Percentiles rank a stretch among this genome's conserved stretches.
These are phyloP conservation scores for Meloidogyne floridensis DNA, from an alignment of 1,140 invertebrate species.

Conservation along the genomic window DNA sequence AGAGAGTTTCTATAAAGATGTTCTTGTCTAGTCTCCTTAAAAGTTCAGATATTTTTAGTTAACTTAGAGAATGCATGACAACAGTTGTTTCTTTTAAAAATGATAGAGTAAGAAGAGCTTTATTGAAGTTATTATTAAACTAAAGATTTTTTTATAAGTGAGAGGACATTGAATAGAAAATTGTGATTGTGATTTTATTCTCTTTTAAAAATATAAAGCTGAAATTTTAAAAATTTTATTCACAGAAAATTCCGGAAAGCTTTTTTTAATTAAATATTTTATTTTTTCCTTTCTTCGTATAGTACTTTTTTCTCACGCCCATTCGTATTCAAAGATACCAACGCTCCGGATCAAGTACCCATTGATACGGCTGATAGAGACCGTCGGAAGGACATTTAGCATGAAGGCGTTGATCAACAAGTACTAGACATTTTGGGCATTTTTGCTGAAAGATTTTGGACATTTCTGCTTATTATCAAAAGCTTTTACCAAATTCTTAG, in stretches of 20 bases:
- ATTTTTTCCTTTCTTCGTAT: not conserved
- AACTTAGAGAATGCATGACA: too few species aligned
- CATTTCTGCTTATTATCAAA: not conserved
- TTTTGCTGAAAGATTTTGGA: conserved; percentile 36
- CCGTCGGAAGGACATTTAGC: conserved; percentile 35
- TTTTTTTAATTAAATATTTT: not conserved
- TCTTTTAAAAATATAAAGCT: too few species aligned
- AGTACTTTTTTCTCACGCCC: not conserved
- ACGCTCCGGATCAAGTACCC: conserved; percentile 22
- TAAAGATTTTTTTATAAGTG: too few species aligned
- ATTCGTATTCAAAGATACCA: conserved; percentile 20
- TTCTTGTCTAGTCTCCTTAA: not conserved
- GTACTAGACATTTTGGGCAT: conserved; percentile 41
- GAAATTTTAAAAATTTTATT: too few species aligned
- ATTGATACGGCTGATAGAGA: conserved; percentile 27
- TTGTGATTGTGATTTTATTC: too few species aligned
- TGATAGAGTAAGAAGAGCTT: too few species aligned
- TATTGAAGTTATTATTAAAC: too few species aligned
- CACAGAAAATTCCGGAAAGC: not conserved
- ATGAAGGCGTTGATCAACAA: conserved; percentile 40
- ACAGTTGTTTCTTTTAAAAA: too few species aligned
- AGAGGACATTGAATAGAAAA: too few species aligned
- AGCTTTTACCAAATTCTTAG: conserved; percentile 28
- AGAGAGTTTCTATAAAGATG: not conserved
- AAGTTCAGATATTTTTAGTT: not conserved